Conservation (phyloP, 2,797 vertebrate genomes). For the Sebastes trivittatus region DNA sequence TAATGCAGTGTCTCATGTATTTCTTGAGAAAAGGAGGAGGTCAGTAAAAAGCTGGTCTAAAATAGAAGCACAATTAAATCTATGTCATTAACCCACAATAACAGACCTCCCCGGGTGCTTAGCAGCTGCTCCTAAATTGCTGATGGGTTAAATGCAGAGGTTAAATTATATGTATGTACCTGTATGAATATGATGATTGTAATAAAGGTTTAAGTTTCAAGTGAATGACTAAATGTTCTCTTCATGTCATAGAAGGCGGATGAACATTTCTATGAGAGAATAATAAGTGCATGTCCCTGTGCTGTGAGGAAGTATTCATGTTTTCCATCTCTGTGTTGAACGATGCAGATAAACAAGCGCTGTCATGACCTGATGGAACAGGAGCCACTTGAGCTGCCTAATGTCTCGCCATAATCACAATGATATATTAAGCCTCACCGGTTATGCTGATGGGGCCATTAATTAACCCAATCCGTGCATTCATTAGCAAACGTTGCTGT, state of each 20-base stretch:
- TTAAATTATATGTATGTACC: rapidly evolving
- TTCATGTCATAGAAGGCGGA: not conserved
- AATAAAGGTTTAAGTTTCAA: not conserved
- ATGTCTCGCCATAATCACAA: slow-evolving; percentile 27
- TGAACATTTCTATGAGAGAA: not conserved
- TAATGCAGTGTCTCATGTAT: not conserved
- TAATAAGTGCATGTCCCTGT: not conserved
- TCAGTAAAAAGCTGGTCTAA: not conserved
- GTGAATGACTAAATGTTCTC: not conserved
- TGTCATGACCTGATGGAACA: slow-evolving; percentile 11
- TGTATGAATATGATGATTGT: too few species aligned
- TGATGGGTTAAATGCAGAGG: too few species aligned
- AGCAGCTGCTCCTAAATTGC: too few species aligned
- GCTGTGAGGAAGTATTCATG: not conserved
- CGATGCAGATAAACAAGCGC: slow-evolving; percentile 26
- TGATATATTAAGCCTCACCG: slow-evolving; percentile 48
- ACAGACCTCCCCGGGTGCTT: not conserved
- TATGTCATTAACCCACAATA: not conserved
- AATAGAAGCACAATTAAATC: not conserved
- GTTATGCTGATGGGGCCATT: slow-evolving; percentile 39
- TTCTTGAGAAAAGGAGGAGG: not conserved
- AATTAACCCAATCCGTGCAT: slow-evolving; percentile 36
- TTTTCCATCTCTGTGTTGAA: not conserved
- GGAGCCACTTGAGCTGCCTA: slow-evolving; percentile 26
- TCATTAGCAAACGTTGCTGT: slow-evolving; percentile 40